Evolutionary conservation across 2,888 invertebrate species (phyloP), one percentile per base, ranked within the genome.

Genomic region (Drosophila affinis): DNA sequence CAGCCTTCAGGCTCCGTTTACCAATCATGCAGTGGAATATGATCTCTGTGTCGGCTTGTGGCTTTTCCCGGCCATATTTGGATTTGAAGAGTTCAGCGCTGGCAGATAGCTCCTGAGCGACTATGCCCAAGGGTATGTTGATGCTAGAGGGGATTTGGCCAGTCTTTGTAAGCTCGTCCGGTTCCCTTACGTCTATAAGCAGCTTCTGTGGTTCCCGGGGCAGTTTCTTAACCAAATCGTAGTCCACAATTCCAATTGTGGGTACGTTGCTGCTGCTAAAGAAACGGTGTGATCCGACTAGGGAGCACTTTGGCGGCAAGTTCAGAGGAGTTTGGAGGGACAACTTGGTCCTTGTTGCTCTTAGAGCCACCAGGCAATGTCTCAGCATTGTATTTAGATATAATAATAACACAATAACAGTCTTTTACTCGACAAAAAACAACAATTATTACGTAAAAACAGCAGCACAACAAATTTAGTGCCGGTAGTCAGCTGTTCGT

Each of bases 131-230:
- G 79, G 96, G 96, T 90, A 96, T 96, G 87, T 96, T 96, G 59
- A 96, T 93, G 86, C 95, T 95, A 61, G 94, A 94, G 45, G 96
- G 96, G 69, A 96, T 94, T 84, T 93, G 93, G 3, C 96, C 96
- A 77, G 94, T 94, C 88, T 95, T 94, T 72, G 93, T 91, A 10
- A 96, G 91, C 92, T 96, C 96, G 12, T 93, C 91, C 34, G 95
- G 95, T 88, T 96, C 96, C 76, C 96, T 94, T 0, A 97, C 96
- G 93, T 97, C 96, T 71, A 97, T 93, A 29, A 96, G 93, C 17
- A 95, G 84, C 62, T 94, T 93, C 55, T 91, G 91, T 9, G 92
- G 90, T 14, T 92, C 89, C 60, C 93, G 92, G 52, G 92, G 91
- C 61, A 93, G 88, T 18, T 92, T 91, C 79, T 93, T 92, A 2